Evolutionary conservation across 2,888 invertebrate genomes (phyloP), one percentile per base, ranked within the genome.

Genomic region (Cinara cedri): DNA sequence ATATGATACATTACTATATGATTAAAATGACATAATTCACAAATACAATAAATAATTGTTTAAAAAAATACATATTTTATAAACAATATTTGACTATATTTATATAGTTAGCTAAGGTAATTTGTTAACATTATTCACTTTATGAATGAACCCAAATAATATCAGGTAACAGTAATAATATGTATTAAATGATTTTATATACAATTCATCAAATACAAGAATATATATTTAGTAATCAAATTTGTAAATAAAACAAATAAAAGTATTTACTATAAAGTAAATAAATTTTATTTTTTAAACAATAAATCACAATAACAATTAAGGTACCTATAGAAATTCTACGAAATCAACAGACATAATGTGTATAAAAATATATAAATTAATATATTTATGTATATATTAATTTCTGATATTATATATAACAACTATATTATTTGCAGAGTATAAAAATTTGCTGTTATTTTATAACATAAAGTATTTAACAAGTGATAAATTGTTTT

Each of bases 241-340:
- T 16, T 46, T 76, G 66, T 46, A 68, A 68, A 66, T 68, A 55
- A 60, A 66, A 68, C 16, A 6, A 70, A 19, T 11, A 60, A 42
- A 78, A 60, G 10, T 60, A 21, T 70, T 49, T 42, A 51, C 60
- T 78, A 78, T 60, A 70, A 70, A 76, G 68, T 66, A 68, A 76
- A 76, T 76, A 46, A 76, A 24, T 76, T 66, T 19, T 57, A 63
- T 66, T 57, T 19, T 66, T 54, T 76, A 68, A 78, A 78, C 60
- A 78, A 78, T 78, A 78, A 78, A 78, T 78, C 70, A 78, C 78
- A 78, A 70, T 78, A 78, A 78, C 78, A 78, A 75, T 65, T 63
- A 63, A 70, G 51, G 24, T 78, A 70, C 46, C 57, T 78, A 70
- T 57, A 60, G 60, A 78, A 42, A 60, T 44, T 70, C 57, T 78